Evolutionary conservation across 1,140 invertebrate species (phyloP).

Genomic region (Drosophila oshimai): DNA sequence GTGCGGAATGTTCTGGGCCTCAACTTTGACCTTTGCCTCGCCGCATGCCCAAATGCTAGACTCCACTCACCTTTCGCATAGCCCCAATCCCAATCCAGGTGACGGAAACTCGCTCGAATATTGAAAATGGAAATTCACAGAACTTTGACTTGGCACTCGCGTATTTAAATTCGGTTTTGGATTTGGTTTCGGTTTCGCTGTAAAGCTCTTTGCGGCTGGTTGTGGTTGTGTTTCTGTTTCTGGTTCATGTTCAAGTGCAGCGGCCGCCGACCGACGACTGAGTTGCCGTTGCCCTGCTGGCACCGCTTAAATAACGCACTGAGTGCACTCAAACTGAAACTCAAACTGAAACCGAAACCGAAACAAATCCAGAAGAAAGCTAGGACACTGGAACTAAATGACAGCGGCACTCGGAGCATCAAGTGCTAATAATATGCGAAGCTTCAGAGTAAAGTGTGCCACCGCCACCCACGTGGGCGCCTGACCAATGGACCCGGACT

Average conservation of each 20-base stretch:
- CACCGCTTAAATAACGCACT: constrained; percentile 68
- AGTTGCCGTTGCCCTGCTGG: constrained; percentile 51
- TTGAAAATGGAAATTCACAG: neutral
- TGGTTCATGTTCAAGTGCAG: constrained; percentile 65
- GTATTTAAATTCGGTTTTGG: neutral
- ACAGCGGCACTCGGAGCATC: constrained; percentile 6
- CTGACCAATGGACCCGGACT: constrained; percentile 46
- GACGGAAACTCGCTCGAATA: neutral
- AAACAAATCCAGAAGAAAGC: constrained; percentile 13
- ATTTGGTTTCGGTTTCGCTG: neutral
- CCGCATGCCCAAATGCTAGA: neutral
- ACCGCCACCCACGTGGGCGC: constrained; percentile 28
- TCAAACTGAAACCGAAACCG: constrained; percentile 20
- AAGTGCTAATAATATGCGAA: constrained; percentile 25
- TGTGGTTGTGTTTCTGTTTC: too few species aligned
- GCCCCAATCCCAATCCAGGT: constrained; percentile 5
- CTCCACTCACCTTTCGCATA: constrained; percentile 30
- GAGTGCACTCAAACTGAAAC: constrained; percentile 4
- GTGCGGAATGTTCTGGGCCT: constrained; percentile 35
- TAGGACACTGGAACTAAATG: constrained; percentile 1
- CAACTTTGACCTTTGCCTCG: constrained; percentile 72
- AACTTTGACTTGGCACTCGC: neutral
- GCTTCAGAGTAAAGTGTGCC: too few species aligned
- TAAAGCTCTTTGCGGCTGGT: constrained; percentile 1
- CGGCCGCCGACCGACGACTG: constrained; percentile 71